Conservation (phyloP, 2,888 invertebrate species). For the Agrenia bidenticulata region DNA sequence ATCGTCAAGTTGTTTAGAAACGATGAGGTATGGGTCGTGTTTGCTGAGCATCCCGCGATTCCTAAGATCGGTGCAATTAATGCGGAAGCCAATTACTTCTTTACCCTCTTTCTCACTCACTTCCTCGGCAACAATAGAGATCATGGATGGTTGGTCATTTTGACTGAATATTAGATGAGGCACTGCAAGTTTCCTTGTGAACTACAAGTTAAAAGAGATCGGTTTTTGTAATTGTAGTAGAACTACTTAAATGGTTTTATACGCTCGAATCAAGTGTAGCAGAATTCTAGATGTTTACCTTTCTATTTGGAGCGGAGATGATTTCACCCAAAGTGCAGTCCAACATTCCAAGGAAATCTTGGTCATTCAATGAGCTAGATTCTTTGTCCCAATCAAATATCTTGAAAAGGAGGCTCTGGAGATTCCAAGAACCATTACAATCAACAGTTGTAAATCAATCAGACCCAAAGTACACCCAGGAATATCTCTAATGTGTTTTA, state of each 20-base stretch:
- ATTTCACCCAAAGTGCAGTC: conserved; percentile 60
- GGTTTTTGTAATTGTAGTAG: background rate
- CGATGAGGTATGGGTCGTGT: conserved; percentile 59
- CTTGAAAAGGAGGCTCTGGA: conserved; percentile 57
- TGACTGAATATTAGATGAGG: conserved; percentile 34
- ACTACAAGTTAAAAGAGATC: conserved; percentile 30
- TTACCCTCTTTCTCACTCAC: conserved; percentile 55
- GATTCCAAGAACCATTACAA: background rate
- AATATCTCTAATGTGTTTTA: background rate
- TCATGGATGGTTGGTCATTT: conserved; percentile 44
- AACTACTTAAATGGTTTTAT: no score
- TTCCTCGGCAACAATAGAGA: conserved; percentile 56
- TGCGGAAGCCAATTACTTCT: conserved; percentile 55
- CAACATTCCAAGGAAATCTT: conserved; percentile 57
- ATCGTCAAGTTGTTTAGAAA: conserved; percentile 58
- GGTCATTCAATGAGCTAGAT: conserved; percentile 40
- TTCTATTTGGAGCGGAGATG: conserved; percentile 54
- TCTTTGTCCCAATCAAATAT: conserved; percentile 54
- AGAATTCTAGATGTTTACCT: conserved; percentile 27
- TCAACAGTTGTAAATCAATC: background rate
- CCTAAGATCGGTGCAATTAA: conserved; percentile 57
- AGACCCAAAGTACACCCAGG: background rate
- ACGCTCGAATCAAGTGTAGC: no score
- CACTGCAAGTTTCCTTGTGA: conserved; percentile 46
- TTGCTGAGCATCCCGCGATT: conserved; percentile 60